Base-by-base conservation (phyloP, 1,140 invertebrate genomes). In the Archivesica marissinica region DNA sequence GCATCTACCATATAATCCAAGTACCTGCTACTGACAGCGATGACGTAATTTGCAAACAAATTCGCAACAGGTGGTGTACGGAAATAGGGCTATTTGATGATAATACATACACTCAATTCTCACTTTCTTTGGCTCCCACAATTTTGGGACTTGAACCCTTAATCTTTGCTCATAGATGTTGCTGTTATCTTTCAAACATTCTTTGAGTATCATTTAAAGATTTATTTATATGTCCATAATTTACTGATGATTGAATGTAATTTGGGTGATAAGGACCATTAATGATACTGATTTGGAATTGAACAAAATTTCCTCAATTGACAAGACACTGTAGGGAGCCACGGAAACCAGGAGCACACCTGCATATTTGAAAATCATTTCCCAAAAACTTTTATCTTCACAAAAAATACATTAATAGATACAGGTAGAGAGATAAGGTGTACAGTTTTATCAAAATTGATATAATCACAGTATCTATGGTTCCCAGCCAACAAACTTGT, bases 281-380 rank as follows among this genome's bases (percentile, higher is more conserved):
- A 64, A 64, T 25, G 38, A 11, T 25, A 64, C 38, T 30, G 50
- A 64, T 64, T 35, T 17, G 13, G 30, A 35, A 35, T 2, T 13
- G 23, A 13, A 13, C 33, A n/a, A 9, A 33, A 17, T 30, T 64
- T 64, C 59, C 4, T 3, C 1, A 35, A 13, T 64, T 35, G 59
- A 35, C 30, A 35, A 35, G 2, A 6, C 20, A 0, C 59, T 64
- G 59, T 30, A 30, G 38, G 59, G 30, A 30, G 15, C 9, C 30
- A 35, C 17, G 1, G 30, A 64, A 64, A 64, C 30, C 23, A 35
- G 30, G n/a, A 64, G 30, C 38, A 33, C 68, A 72, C 68, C 68
- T 72, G 68, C 44, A 33, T 1, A 50, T 47, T 72, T 50, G 35
- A 50, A 52, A 72, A 47, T 35, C 41, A 72, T 72, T 72, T 47